Base-by-base conservation (phyloP, 2,797 vertebrate species). In the Chaunax sp. region DNA sequence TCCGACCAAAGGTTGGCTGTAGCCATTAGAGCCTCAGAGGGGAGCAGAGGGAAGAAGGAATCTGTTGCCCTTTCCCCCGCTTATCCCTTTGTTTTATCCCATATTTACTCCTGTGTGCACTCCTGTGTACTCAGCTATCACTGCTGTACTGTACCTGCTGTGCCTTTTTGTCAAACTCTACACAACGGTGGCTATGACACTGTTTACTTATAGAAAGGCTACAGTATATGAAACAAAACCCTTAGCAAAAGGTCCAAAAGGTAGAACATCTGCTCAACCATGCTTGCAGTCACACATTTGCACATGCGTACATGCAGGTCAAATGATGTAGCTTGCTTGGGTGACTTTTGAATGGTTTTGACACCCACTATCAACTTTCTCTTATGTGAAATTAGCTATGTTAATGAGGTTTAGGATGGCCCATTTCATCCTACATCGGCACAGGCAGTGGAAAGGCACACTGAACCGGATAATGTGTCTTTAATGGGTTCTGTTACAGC, bases 331-430 rank as follows among this genome's bases (percentile, higher is more conserved):
- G 47, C 77, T 64, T 68, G 84, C 75, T 79, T 62, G 72, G 56
- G 28, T 78, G 84, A 87, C 85, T 85, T 82, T 86, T 86, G 80
- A 89, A 65, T 74, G 74, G 51, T 69, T 87, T 82, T 82, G 87
- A 86, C 87, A 83, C 53, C 75, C 77, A 58, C 83, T 69, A 81
- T 85, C 84, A 87, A 79, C 84, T 81, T 76, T 76, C 77, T 80
- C 83, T 83, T 51, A 77, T 83, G 85, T 88, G 81, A 89, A 90
- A 91, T 90, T 86, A 88, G 84, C 78, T 69, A 74, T 83, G 81
- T 83, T 90, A 89, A 91, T 88, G 84, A 81, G 74, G 72, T 90
- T 91, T 83, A 90, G 82, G 84, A 88, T 73, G 85, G 85, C 49
- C 83, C 89, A 89, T 90, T 90, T 90, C 85, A 83, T 78, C 80